phyloP scores from a whole-genome alignment of 2,113 vertebrate genomes.

The Spea bombifrons region DNA sequence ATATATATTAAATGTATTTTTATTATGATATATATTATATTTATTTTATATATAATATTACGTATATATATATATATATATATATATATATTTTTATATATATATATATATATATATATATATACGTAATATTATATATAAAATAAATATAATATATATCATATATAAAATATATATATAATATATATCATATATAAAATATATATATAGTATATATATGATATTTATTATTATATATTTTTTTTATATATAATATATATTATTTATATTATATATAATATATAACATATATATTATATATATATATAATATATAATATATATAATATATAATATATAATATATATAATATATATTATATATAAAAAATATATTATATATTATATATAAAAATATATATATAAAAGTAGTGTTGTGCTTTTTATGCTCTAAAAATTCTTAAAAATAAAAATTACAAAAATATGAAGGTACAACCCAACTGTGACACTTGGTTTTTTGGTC shows the following conservation, averaged over 20 bases:
- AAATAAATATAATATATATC: too few relatives aligned
- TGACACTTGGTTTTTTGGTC: too few relatives aligned
- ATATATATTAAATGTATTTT: too few relatives aligned
- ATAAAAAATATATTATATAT: background rate
- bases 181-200: background rate
- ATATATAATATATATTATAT: background rate
- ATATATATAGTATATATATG: background rate
- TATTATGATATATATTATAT: background rate
- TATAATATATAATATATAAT: background rate
- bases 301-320: background rate
- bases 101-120: constrained; percentile 7
- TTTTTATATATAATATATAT: background rate
- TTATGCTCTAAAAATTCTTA: too few relatives aligned
- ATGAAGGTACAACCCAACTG: too few relatives aligned
- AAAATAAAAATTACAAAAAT: too few relatives aligned
- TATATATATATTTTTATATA: background rate
- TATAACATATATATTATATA: constrained; percentile 2
- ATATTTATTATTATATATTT: background rate
- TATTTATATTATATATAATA: too few relatives aligned
- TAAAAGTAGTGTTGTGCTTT: background rate
- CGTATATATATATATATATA: background rate
- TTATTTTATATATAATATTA: background rate
- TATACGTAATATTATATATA: background rate
- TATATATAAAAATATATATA: constrained; percentile 8
- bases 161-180: too few relatives aligned